Evolutionary conservation across 2,113 vertebrate species (phyloP).

Genomic region (Buteo buteo): DNA sequence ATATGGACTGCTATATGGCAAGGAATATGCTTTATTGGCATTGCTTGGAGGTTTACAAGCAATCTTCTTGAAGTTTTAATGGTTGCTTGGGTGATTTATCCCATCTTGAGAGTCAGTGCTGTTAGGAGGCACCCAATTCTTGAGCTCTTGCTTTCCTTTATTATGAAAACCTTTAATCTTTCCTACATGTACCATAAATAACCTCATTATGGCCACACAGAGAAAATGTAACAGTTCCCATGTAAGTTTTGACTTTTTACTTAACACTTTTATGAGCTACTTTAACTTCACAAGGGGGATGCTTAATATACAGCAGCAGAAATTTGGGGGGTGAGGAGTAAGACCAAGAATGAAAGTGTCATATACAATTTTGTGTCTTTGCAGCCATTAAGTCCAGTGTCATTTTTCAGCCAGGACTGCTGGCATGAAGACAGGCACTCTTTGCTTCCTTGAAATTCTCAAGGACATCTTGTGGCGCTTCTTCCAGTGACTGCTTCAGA

Average conservation of each 20-base stretch:
- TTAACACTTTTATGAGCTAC: slow-evolving; percentile 57
- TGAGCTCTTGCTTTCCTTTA: slow-evolving; percentile 71
- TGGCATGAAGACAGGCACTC: background rate
- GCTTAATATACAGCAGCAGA: background rate
- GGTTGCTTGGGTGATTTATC: slow-evolving; percentile 79
- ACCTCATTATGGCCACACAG: slow-evolving; percentile 74
- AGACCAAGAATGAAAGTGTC: background rate
- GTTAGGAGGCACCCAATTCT: slow-evolving; percentile 65
- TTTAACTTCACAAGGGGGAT: slow-evolving; percentile 31
- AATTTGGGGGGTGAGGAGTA: background rate
- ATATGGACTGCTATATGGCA: slow-evolving; percentile 45
- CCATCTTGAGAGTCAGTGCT: slow-evolving; percentile 65
- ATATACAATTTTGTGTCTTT: background rate
- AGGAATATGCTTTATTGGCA: slow-evolving; percentile 66
- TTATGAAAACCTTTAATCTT: slow-evolving; percentile 80
- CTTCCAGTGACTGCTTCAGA: background rate
- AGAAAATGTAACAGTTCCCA: slow-evolving; percentile 59
- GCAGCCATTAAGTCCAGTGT: background rate
- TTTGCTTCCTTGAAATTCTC: background rate
- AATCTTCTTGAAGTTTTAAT: slow-evolving; percentile 80
- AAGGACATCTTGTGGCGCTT: background rate
- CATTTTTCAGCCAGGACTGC: background rate
- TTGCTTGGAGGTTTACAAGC: slow-evolving; percentile 73
- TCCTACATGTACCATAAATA: slow-evolving; percentile 75
- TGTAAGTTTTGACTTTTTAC: slow-evolving; percentile 53